These are phyloP conservation scores for Sinella curviseta DNA, from an alignment of 1,140 invertebrate species.

Conservation along the genomic window DNA sequence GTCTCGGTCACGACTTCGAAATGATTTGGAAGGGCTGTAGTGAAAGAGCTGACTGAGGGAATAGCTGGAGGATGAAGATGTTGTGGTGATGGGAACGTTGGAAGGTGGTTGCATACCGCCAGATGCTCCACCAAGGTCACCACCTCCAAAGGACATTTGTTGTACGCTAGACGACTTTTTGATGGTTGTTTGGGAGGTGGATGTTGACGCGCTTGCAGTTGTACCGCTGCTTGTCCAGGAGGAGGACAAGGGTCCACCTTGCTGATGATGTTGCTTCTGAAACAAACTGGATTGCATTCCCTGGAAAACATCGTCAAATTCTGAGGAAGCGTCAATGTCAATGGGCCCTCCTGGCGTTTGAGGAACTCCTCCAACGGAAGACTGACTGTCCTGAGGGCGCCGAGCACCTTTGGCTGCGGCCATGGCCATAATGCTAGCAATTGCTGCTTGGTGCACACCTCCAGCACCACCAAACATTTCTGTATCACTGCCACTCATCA, in stretches of 20 bases:
- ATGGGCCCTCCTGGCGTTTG: background rate
- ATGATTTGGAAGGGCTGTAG: background rate
- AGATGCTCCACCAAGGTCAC: background rate
- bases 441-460: constrained; percentile 58
- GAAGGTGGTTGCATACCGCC: background rate
- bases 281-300: background rate
- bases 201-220: background rate
- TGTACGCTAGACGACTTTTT: constrained; percentile 12
- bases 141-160: background rate
- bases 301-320: constrained; percentile 13
- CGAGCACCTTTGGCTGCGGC: constrained; percentile 15
- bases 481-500: constrained; percentile 34
- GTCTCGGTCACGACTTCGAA: background rate
- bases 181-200: background rate
- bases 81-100: background rate
- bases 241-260: background rate
- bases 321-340: background rate
- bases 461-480: constrained; percentile 50
- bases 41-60: constrained; percentile 9
- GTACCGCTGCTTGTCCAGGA: background rate
- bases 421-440: constrained; percentile 51
- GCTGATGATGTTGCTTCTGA: background rate
- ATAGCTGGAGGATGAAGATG: constrained; percentile 12
- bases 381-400: background rate
- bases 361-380: background rate